Base-by-base conservation (phyloP, 2,888 invertebrate species). In the Tachystola acroxantha region DNA sequence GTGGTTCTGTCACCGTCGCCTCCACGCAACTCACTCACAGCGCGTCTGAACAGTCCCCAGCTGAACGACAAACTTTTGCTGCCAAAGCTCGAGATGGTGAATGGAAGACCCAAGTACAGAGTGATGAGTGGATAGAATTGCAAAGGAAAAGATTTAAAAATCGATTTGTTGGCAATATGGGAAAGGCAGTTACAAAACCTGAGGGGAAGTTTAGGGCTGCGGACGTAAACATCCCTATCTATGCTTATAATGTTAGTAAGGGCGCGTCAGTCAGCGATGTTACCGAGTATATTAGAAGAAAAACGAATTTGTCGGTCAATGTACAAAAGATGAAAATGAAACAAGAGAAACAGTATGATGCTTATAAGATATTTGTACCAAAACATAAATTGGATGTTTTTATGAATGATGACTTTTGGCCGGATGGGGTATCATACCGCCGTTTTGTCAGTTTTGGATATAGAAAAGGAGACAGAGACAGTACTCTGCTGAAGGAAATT, bases 361-460 rank as follows among this genome's bases (percentile, higher is more conserved):
- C 41, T 4, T 47, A 40, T 30, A 51, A 46, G 32, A 26, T 51
- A 9, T 42, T 33, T 29, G 39, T 53, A 26, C 45, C 48, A 9
- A 42, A 36, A 27, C 27, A 43, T 12, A 45, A 45, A 27, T 10
- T 48, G 11, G 27, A 34, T 2, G 7, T 37, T 3, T 49, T 53
- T 32, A 19, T 53, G 24, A 30, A 22, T 13, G 37, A 45, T 3
- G 42, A 43, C n/a, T 38, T 53, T n/a, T 50, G 50, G 50, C 53
- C 49, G 5, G 42, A 48, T 9, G 49, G 47, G 12, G 33, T 53
- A 10, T 34, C 40, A 3, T 48, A 39, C 32, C 34, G 46, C 3
- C 35, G 39, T n/a, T 52, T 49, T 41, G 30, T 48, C 7, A 19
- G 39, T 7, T 38, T 45, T 32, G 35, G 27, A 10, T 20, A 38